These are phyloP conservation scores for Anorthoa munda DNA, from an alignment of 2,888 invertebrate genomes.

Conservation along the genomic window DNA sequence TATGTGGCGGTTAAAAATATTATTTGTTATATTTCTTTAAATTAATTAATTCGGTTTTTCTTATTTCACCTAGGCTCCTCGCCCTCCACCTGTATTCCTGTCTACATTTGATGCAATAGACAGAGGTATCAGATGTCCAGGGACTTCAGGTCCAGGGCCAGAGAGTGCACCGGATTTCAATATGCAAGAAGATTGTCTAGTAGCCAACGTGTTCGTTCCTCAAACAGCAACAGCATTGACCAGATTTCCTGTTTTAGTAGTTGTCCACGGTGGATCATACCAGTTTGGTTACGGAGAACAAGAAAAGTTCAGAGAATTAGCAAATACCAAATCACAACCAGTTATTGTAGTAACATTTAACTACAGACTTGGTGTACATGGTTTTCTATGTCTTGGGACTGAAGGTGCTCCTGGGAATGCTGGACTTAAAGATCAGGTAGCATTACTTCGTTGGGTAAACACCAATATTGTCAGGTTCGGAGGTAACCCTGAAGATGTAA, in stretches of 20 bases:
- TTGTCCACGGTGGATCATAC: slow-evolving; percentile 85
- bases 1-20: too few species aligned
- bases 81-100: slow-evolving; percentile 72
- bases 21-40: neutral
- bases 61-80: slow-evolving; percentile 69
- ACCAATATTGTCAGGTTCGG: slow-evolving; percentile 79
- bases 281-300: slow-evolving; percentile 74
- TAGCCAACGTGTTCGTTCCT: slow-evolving; percentile 80
- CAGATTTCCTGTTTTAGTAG: slow-evolving; percentile 81
- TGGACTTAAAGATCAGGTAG: slow-evolving; percentile 82
- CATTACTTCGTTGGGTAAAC: slow-evolving; percentile 77
- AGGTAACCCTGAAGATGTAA: slow-evolving; percentile 81
- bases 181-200: slow-evolving; percentile 79
- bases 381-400: slow-evolving; percentile 81
- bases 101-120: slow-evolving; percentile 70
- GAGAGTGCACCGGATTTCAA: neutral
- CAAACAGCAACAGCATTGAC: slow-evolving; percentile 63
- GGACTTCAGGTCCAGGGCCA: slow-evolving; percentile 32
- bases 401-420: slow-evolving; percentile 80
- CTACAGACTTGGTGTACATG: slow-evolving; percentile 77
- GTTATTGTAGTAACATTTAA: slow-evolving; percentile 78
- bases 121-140: slow-evolving; percentile 70
- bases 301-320: slow-evolving; percentile 70
- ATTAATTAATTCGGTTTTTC: neutral
- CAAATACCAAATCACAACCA: slow-evolving; percentile 62